These are phyloP conservation scores for Petrocephalus microphthalmus DNA, from an alignment of 2,113 vertebrate species.

Conservation along the genomic window DNA sequence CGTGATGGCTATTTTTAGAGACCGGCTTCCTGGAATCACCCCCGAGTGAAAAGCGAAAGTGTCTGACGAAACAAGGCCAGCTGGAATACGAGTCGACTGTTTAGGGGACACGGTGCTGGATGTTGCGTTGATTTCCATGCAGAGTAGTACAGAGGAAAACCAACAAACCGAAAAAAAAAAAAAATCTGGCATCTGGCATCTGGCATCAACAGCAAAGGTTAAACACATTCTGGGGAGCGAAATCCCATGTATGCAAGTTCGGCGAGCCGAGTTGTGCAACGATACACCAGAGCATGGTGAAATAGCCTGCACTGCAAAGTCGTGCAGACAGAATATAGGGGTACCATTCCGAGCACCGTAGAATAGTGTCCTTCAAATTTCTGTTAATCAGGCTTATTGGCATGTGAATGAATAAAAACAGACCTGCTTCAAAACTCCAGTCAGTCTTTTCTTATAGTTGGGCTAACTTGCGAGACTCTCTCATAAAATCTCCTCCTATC, in stretches of 20 bases:
- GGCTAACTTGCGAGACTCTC: slow-evolving; percentile 46
- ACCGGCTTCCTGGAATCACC: slow-evolving; percentile 19
- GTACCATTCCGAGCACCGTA: slow-evolving; percentile 42
- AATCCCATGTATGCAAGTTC: slow-evolving; percentile 38
- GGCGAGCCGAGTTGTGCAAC: slow-evolving; percentile 34
- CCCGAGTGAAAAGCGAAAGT: slow-evolving; percentile 25
- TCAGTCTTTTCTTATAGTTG: slow-evolving; percentile 36
- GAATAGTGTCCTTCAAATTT: slow-evolving; percentile 36
- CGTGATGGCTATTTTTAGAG: slow-evolving; percentile 38
- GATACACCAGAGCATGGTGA: slow-evolving; percentile 37
- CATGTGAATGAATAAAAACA: slow-evolving; percentile 43
- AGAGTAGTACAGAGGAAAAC: slow-evolving; percentile 37
- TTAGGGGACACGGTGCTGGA: background rate
- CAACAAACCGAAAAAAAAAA: slow-evolving; percentile 42
- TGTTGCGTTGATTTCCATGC: slow-evolving; percentile 38
- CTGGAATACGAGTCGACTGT: slow-evolving; percentile 31
- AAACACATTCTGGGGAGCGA: slow-evolving; percentile 33
- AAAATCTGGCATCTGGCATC: background rate
- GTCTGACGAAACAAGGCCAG: slow-evolving; percentile 19
- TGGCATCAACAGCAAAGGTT: slow-evolving; percentile 29
- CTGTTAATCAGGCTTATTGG: slow-evolving; percentile 42
- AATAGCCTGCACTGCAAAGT: slow-evolving; percentile 30
- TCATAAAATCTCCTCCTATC: slow-evolving; percentile 23
- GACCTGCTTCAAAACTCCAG: slow-evolving; percentile 44
- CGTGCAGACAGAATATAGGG: slow-evolving; percentile 37